Conservation (phyloP, 2,888 invertebrate species). For the Eupithecia abbreviata region DNA sequence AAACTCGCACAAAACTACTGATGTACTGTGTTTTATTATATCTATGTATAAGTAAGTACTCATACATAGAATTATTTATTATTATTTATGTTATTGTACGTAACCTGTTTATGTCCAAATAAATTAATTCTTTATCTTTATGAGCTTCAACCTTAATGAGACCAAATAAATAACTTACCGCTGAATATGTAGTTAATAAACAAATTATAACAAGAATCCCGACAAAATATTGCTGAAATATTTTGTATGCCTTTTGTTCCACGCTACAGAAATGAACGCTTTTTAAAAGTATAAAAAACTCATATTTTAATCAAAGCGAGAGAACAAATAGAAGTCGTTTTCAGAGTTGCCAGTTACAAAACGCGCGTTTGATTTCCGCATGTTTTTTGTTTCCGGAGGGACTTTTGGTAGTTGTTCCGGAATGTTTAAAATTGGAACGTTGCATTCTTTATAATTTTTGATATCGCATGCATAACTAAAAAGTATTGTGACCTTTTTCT, state of each 20-base stretch:
- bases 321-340: constrained; percentile 1
- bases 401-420: not conserved
- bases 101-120: too few relatives aligned
- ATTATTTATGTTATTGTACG: too few relatives aligned
- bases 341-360: not conserved
- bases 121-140: too few relatives aligned
- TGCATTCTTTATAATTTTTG: not conserved
- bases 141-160: too few relatives aligned
- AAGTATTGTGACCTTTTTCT: not conserved
- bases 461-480: not conserved
- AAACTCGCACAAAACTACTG: too few relatives aligned
- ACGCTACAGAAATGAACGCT: not conserved
- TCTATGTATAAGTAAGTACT: too few relatives aligned
- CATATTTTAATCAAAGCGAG: constrained; percentile 12
- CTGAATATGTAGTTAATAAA: not conserved
- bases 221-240: not conserved
- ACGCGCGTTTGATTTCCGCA: not conserved
- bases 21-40: too few relatives aligned
- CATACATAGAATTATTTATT: too few relatives aligned
- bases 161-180: too few relatives aligned
- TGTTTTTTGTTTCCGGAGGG: not conserved
- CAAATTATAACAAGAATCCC: not conserved
- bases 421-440: not conserved
- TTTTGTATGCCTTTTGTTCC: not conserved
- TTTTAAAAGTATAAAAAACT: not conserved